Base-by-base conservation (phyloP, 2,797 vertebrate genomes). In the Nannoperca australis region DNA sequence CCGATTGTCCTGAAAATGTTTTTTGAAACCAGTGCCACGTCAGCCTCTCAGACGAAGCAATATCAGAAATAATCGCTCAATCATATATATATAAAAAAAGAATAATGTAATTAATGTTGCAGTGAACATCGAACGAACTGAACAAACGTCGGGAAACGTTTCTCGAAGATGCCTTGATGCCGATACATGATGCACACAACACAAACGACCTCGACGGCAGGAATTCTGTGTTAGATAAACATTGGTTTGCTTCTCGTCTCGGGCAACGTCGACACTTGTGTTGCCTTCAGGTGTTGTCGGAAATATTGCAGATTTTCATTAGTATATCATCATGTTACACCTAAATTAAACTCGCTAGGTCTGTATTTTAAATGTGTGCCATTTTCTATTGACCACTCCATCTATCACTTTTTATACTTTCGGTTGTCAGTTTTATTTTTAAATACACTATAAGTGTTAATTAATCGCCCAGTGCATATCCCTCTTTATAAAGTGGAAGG, bases 271-370 rank as follows among this genome's bases (percentile, higher is more conserved):
- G 62, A 47, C 75, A 47, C 56, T 20, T 4, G 2, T 22, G 91
- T 58, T 32, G 72, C 85, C 7, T 92, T 91, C 62, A 78, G 0
- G 65, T 38, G 18, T 70, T 12, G 59, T 81, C 32, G 83, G 73
- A 86, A 59, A 81, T 59, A 24, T 14, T 0, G 0, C 0, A 7
- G 7, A 14, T 62, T 22, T n/a, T 40, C 20, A 47, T 36, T 7
- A 30, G 0, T 14, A 7, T 11, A 40, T 4, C 4, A 24, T 7
- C 5, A 20, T 12, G 1, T 47, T 30, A 13, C 1, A 1, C 7
- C 24, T 55, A 1, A 22, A 0, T 5, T 17, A 15, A 73, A 30
- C 2, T n/a, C 1, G 4, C 18, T 32, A 32, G 38, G 38, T 20
- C 7, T 45, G 27, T 27, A 9, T 24, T 62, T 14, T 24, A n/a